Evolutionary conservation across 2,113 vertebrate species (phyloP), one percentile per base, ranked within the genome.

Genomic region (Halcyon malimbica): DNA sequence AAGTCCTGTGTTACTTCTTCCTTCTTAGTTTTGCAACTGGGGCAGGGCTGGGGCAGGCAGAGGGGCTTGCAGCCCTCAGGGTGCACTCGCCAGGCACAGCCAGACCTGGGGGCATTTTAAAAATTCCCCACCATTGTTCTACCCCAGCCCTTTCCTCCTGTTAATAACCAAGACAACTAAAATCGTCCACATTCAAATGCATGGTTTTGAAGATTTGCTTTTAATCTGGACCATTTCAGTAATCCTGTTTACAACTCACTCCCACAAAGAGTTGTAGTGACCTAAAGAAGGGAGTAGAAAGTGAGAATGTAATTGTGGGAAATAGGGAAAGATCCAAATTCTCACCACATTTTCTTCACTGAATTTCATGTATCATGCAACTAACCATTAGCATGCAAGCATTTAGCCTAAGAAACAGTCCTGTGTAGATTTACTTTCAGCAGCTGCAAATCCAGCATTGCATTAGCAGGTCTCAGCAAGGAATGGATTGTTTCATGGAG

Each of bases 41-140:
- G 18, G 57, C 3, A 2, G 46, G n/a, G 74, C 56, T 84, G 33
- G 23, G 65, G 42, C 24, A 20, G 14, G 31, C 0, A 2, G 23
- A 1, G 9, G 18, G 64, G 20, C n/a, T 4, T 0, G 0, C 44
- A 35, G 65, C 31, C n/a, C 51, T 56, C 1, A 1, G 48, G 10
- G 19, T 11, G 33, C 42, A 44, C 13, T 23, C 2, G 0, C 10
- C 2, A 9, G 16, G 31, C 20, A 35, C 28, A 48, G 18, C 5
- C 2, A 1, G 35, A 9, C 9, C 41, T 25, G 28, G 12, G 24
- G 15, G 11, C n/a, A 59, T 25, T 16, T 63, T 15, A 54, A 77
- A 78, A 67, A 17, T 13, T 53, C 10, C 18, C 24, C 56, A 63
- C 26, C 42, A 12, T n/a, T 3, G 0, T 71, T 64, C 20, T n/a